Conservation (phyloP, 2,113 vertebrate species). For the Engystomops pustulosus region DNA sequence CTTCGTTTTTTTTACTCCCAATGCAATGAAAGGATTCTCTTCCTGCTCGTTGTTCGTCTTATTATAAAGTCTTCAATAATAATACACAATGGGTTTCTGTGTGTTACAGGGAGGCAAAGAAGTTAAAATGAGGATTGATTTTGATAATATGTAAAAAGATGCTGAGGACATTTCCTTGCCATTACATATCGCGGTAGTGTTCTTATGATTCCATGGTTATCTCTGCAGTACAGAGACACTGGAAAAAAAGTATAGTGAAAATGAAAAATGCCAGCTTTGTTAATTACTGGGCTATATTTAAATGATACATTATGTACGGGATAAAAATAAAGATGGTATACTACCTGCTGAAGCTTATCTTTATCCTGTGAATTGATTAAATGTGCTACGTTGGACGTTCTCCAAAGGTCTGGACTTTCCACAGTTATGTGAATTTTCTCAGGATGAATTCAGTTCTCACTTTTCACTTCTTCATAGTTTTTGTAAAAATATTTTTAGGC, state of each 20-base stretch:
- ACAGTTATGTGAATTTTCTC: conserved; percentile 26
- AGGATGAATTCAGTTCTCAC: not conserved
- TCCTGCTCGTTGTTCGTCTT: conserved; percentile 45
- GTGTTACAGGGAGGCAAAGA: conserved; percentile 41
- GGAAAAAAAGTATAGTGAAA: conserved; percentile 24
- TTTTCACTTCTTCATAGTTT: not conserved
- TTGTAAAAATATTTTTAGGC: conserved; percentile 14
- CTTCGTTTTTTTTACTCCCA: conserved; percentile 51
- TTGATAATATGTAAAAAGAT: conserved; percentile 50
- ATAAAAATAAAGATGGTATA: conserved; percentile 43
- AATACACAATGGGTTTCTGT: conserved; percentile 50
- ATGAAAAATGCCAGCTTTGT: conserved; percentile 46
- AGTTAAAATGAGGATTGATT: conserved; percentile 57
- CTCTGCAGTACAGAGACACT: conserved; percentile 27
- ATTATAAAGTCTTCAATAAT: conserved; percentile 53
- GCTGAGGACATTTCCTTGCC: conserved; percentile 34
- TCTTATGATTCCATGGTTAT: conserved; percentile 47
- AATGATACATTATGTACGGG: conserved; percentile 42
- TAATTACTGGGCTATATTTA: conserved; percentile 54
- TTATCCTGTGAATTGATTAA: conserved; percentile 41
- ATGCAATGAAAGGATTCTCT: conserved; percentile 22
- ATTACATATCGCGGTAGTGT: conserved; percentile 32
- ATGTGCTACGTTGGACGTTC: conserved; percentile 27
- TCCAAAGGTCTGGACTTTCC: conserved; percentile 36
- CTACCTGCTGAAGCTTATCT: conserved; percentile 48